A percentile compares a stretch with the other conserved stretches of the same genome.
Evolutionary conservation across 1,140 invertebrate genomes (phyloP).

Genomic region (Apis mellifera): Amel_HAv3.1 CM009936.2:4255001-4255500

Average conservation of each 20-base stretch:
- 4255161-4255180: constrained; percentile 98
- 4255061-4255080: too few relatives aligned
- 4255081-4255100: too few relatives aligned
- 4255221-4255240: constrained; percentile 97
- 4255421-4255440: constrained; percentile 54
- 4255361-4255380: constrained; percentile 13
- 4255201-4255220: constrained; percentile 96
- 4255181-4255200: constrained; percentile 98
- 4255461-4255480: constrained; percentile 41
- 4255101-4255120: not conserved
- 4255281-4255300: constrained; percentile 97
- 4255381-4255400: constrained; percentile 60
- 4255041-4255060: too few relatives aligned
- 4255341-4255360: constrained; percentile 73
- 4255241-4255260: constrained; percentile 98
- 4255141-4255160: constrained; percentile 83
- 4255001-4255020: too few relatives aligned
- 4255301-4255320: constrained; percentile 96
- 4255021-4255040: too few relatives aligned
- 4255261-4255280: constrained; percentile 97
- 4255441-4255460: constrained; percentile 35
- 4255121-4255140: not conserved
- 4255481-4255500: constrained; percentile 47
- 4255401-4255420: constrained; percentile 61
- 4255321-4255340: constrained; percentile 99